phyloP scores from a whole-genome alignment of 2,888 invertebrate species.

The Enchytraeus crypticus region DNA sequence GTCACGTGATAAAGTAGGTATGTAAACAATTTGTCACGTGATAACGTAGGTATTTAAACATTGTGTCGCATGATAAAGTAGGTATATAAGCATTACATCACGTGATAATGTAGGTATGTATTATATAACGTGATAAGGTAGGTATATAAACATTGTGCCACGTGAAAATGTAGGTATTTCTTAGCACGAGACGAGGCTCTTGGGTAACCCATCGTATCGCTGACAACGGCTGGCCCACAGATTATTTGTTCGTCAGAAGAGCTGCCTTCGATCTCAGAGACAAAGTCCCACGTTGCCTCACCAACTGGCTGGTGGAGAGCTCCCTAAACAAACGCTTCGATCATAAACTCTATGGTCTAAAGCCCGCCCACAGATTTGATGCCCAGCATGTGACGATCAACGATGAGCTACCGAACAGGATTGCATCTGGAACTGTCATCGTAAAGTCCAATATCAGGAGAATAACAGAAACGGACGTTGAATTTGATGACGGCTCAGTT shows the following conservation, averaged over 20 bases:
- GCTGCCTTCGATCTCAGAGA: neutral
- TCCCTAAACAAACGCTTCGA: constrained; percentile 39
- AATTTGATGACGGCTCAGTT: constrained; percentile 39
- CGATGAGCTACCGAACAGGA: too few relatives aligned
- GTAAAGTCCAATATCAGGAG: constrained; percentile 39
- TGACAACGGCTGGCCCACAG: constrained; percentile 35
- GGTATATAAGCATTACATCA: too few relatives aligned
- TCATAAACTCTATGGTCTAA: constrained; percentile 45
- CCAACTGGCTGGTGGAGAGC: neutral
- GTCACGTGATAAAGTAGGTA: too few relatives aligned
- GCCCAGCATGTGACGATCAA: constrained; percentile 46
- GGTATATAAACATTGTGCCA: too few relatives aligned
- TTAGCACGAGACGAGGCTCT: constrained; percentile 49
- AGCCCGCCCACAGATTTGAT: constrained; percentile 33
- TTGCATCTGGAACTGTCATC: constrained; percentile 42
- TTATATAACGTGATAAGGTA: too few relatives aligned
- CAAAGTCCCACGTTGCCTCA: neutral
- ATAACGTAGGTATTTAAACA: too few relatives aligned
- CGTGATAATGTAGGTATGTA: too few relatives aligned
- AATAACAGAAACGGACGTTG: constrained; percentile 36
- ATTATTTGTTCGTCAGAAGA: constrained; percentile 24
- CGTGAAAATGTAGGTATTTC: constrained; percentile 38
- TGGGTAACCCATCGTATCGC: constrained; percentile 48
- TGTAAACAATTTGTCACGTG: too few relatives aligned
- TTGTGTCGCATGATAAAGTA: too few relatives aligned